Conservation (phyloP, 2,797 vertebrate genomes). For the Holocentrus rufus region DNA sequence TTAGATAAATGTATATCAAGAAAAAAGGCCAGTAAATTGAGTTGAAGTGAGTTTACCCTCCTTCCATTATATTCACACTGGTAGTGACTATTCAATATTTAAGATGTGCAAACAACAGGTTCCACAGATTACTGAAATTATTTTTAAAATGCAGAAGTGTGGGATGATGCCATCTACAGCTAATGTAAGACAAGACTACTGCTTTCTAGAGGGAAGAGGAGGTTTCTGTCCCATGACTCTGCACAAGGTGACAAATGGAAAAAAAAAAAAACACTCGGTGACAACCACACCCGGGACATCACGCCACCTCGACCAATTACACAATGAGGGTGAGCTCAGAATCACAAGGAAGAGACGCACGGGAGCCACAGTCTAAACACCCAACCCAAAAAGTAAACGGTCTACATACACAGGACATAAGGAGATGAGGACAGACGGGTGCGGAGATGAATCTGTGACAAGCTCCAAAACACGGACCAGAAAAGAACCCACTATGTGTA, state of each 20-base stretch:
- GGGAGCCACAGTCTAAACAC: slow-evolving; percentile 26
- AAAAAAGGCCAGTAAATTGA: background rate
- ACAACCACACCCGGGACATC: slow-evolving; percentile 50
- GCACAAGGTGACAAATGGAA: slow-evolving; percentile 35
- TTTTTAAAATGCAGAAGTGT: background rate
- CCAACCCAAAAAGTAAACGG: slow-evolving; percentile 70
- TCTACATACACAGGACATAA: slow-evolving; percentile 16
- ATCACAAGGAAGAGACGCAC: slow-evolving; percentile 23
- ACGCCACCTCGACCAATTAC: slow-evolving; percentile 25
- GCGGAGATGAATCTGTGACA: slow-evolving; percentile 30
- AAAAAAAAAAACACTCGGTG: slow-evolving; percentile 8
- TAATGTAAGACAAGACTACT: slow-evolving; percentile 5
- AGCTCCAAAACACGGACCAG: background rate
- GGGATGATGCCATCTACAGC: background rate
- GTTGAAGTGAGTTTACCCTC: no score
- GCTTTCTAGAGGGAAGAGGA: background rate
- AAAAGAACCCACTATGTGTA: slow-evolving; percentile 18
- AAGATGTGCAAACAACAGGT: background rate
- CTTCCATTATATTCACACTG: no score
- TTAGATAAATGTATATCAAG: background rate
- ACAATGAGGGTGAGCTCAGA: slow-evolving; percentile 33
- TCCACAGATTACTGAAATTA: background rate
- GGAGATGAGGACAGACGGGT: slow-evolving; percentile 40
- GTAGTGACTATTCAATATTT: background rate
- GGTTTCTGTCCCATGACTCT: slow-evolving; percentile 17